Base-by-base conservation (phyloP, 1,140 invertebrate genomes). In the Phthorimaea operculella region DNA sequence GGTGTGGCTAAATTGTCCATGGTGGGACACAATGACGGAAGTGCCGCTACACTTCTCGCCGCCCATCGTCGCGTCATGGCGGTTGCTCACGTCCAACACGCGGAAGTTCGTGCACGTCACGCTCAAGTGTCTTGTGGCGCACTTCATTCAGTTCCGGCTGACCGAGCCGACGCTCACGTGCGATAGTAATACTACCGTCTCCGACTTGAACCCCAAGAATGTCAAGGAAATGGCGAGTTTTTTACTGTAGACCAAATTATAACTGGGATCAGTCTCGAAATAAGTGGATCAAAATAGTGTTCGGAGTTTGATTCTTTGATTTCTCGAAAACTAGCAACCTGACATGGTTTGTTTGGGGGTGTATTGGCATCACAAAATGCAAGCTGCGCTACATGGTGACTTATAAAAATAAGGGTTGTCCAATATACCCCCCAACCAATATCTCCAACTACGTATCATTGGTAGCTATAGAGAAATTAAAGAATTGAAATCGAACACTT, bases 21-120 rank as follows among this genome's bases (percentile, higher is more conserved):
- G 93, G 92, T 89, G 88, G 63, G 81, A 87, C 7, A 87, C 89
- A 59, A 90, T 92, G 36, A 89, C 89, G 45, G 89, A 88, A 53
- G 90, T 93, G 48, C 84, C 87, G 0, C 77, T 98, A 1, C 90
- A 92, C 66, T 96, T 98, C 81, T 88, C 91, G 1, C 90, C 94
- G 7, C 95, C 95, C 1, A 90, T 98, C 69, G 89, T 90, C 63
- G 90, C 92, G 0, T 88, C 88, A 8, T 92, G 94, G 86, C 91
- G 92, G 58, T 85, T 98, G 2, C 91, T 95, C 55, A 96, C 96
- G 0, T 93, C 92, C 8, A 90, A 92, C 58, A 89, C 90, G 16
- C 89, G 92, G 64, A 96, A 96, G 84, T 95, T 94, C 68, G 67
- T 96, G 4, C 91, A 95, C 77, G 89, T 95, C 11, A 89, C 90